Base-by-base conservation (phyloP, 1,140 invertebrate genomes). In the Neodiprion lecontei region DNA sequence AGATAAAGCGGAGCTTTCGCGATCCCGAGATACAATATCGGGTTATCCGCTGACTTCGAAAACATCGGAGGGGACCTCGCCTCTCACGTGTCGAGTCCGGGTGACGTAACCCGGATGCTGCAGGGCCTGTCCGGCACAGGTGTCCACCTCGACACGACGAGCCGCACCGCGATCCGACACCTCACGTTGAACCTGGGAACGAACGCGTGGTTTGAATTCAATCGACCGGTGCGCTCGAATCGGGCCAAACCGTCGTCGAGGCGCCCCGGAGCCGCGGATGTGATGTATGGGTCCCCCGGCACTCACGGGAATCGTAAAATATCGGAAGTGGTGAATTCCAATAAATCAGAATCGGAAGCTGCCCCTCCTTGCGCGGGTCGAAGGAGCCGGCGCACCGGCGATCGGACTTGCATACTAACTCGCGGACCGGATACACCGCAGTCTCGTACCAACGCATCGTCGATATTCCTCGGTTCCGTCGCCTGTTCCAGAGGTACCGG, bases 301-400 rank as follows among this genome's bases (percentile, higher is more conserved):
- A 61, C 53, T 4, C 53, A 9, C 5, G 53, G 23, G 70, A 70
- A 72, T 84, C 76, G 79, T 81, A 82, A 78, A 76, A 84, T 85
- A 82, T 83, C 80, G 85, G 84, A 86, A 86, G 80, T 78, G 75
- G 72, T 80, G 81, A 81, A 87, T 85, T 86, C 85, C 83, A 84
- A 86, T 85, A 86, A 86, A 86, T 83, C 84, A 85, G 82, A 85
- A 85, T 88, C 86, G 86, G 86, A 88, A 87, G 84, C 84, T 86
- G 77, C n/a, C 69, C 78, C 76, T 72, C 77, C 79, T 76, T 78
- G 78, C 75, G 78, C 77, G 75, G 77, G 23, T 50, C 49, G 70
- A 12, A 53, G 40, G 78, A 80, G 78, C 81, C 82, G 77, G 80
- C 82, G 82, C 81, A 83, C 79, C 76, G 81, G 73, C 70, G 83